Base-by-base conservation (phyloP, 2,888 invertebrate species). In the Eurytoma adleriae region DNA sequence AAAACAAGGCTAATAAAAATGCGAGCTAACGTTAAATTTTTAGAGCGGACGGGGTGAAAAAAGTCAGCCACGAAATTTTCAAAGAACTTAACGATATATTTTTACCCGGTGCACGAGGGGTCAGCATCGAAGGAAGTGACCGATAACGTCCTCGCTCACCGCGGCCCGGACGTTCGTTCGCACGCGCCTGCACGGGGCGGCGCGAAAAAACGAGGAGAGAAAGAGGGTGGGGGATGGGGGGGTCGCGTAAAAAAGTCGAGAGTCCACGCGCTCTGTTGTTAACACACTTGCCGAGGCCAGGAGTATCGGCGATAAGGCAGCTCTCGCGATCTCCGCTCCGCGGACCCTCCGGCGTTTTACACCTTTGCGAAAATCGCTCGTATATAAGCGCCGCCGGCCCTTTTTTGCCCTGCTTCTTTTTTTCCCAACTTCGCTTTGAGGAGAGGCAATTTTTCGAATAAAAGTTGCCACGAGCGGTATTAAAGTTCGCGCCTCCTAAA, bases 311-410 rank as follows among this genome's bases (percentile, higher is more conserved):
- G 76, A 76, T 80, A 80, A 80, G 52, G 76, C 74, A 57, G 20
- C 54, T 18, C 48, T 24, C 67, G 69, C 61, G 71, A 66, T 57
- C 57, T 72, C 40, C 3, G 61, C 61, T 13, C 40, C 54, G 52
- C 72, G 79, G 68, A 68, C 72, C 40, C 62, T 27, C 57, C 54
- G 54, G 66, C 48, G 27, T 80, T 80, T 79, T 66, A 79, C 79
- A 66, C 79, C 70, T 75, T 80, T 75, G 74, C 71, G 69, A 74
- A 69, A 74, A 79, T 79, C 76, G 75, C 76, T 75, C 71, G 74
- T 70, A 69, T 69, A 77, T 62, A 62, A 79, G 54, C 64, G 64
- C 27, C 70, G 50, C 40, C 13, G 2, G 54, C 57, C 48, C 67
- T 52, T 12, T n/a, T 30, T 40, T 27, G 40, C 48, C 16, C 24